Evolutionary conservation across 2,888 invertebrate species (phyloP).

Genomic region (Pristionchus arcanus): DNA sequence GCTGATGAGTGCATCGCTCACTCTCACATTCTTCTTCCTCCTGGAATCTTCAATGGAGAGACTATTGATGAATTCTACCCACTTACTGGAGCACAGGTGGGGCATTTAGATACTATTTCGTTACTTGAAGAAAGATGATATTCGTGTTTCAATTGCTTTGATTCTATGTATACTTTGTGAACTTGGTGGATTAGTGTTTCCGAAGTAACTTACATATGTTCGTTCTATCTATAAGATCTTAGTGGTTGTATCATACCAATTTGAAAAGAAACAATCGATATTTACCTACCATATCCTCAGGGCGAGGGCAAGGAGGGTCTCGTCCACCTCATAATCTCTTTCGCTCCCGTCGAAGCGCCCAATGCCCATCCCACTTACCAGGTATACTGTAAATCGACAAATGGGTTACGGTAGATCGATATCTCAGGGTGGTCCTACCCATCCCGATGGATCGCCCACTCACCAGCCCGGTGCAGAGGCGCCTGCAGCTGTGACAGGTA

Average conservation of each 20-base stretch:
- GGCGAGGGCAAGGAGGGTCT: conserved; percentile 95
- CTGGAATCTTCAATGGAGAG: conserved; percentile 88
- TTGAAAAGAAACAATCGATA: background rate
- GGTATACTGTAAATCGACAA: conserved; percentile 12
- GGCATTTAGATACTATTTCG: background rate
- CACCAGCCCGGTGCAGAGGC: background rate
- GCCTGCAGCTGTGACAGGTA: conserved; percentile 24
- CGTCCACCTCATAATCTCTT: conserved; percentile 92
- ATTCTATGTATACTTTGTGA: too few relatives aligned
- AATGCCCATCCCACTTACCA: conserved; percentile 54
- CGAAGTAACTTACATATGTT: too few relatives aligned
- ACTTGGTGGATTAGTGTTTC: too few relatives aligned
- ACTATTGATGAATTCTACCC: conserved; percentile 96
- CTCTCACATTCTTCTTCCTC: conserved; percentile 92
- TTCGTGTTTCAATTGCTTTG: too few relatives aligned
- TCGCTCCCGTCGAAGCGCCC: conserved; percentile 72
- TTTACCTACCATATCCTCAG: conserved; percentile 61
- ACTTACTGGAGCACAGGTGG: conserved; percentile 89
- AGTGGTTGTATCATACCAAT: too few relatives aligned
- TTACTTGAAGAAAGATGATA: too few relatives aligned
- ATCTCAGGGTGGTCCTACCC: conserved; percentile 33
- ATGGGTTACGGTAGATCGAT: background rate
- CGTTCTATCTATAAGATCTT: too few relatives aligned
- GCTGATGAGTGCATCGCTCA: conserved; percentile 96
- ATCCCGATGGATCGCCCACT: conserved; percentile 11